Base-by-base conservation (phyloP, 2,113 vertebrate genomes). In the Noctilio leporinus region DNA sequence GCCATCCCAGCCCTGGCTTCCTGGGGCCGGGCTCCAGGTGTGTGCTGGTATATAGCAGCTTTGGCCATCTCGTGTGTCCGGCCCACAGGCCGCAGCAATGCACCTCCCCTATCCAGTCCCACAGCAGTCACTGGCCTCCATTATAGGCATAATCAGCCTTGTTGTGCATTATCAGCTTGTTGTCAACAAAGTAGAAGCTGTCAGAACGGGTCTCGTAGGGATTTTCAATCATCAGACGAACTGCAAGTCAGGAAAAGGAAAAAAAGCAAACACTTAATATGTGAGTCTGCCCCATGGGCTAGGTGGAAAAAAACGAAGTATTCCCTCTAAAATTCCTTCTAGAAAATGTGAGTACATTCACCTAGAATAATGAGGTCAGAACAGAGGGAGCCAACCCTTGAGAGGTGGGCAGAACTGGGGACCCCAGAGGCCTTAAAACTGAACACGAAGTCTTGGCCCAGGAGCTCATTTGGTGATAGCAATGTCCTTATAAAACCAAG, bases 91-190 rank as follows among this genome's bases (percentile, higher is more conserved):
- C 14, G 45, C 70, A 89, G 96, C 72, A 40, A 91, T 96, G 97
- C 89, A 57, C 94, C 65, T 77, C 96, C 95, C 45, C 20, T 3
- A 15, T 87, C 77, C 28, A 35, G 49, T 33, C 55, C 69, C 0
- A 47, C 73, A 7, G 83, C 6, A 38, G 55, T 98, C 98, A 99
- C 98, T 99, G 99, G 95, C 99, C 99, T 67, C 99, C 99, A 0
- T 99, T 99, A 98, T 99, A 99, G 94, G 99, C 99, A 86, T 99
- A 99, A 95, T 99, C 99, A 8, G 99, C 99, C 97, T 99, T 99
- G 98, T 99, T 99, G 99, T 99, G 99, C 99, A 99, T 99, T 97
- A 99, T 99, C 98, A 99, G 98, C 98, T 99, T 99, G 99, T 99
- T 99, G 98, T 99, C 99, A 96, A 99, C 99, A 98, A 99, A 99